Percentiles rank a stretch among this genome's conserved stretches.
Conservation (phyloP, 2,888 invertebrate genomes). For the Adela reaumurella region DNA sequence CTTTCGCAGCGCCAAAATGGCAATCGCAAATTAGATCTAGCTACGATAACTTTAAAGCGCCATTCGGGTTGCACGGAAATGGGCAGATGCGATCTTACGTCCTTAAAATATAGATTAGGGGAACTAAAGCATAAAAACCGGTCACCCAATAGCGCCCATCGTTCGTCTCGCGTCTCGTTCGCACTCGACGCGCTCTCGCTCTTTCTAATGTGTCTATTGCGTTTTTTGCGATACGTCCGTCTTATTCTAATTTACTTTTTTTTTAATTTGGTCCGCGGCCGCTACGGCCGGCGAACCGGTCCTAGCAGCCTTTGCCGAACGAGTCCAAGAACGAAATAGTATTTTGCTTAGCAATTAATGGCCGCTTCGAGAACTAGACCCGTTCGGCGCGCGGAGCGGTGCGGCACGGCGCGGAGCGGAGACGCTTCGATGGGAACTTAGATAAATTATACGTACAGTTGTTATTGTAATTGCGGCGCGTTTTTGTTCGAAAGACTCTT, state of each 20-base stretch:
- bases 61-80: not conserved
- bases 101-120: conserved; percentile 47
- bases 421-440: not conserved
- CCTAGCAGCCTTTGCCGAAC: not conserved
- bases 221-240: conserved; percentile 36
- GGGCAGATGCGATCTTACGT: not conserved
- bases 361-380: too few species aligned
- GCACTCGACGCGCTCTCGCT: conserved; percentile 24
- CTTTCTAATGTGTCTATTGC: conserved; percentile 48
- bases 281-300: not conserved
- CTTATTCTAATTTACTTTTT: conserved; percentile 39
- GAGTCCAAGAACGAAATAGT: not conserved
- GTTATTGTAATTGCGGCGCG: not conserved
- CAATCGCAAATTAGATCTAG: conserved; percentile 43
- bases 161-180: conserved; percentile 28
- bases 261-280: not conserved
- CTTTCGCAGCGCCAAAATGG: not conserved
- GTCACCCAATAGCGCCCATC: conserved; percentile 41
- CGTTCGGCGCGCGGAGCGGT: too few species aligned
- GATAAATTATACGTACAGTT: not conserved
- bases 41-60: conserved; percentile 33
- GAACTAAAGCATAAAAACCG: conserved; percentile 54
- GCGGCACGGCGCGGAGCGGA: not conserved
- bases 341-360: not conserved
- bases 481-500: not conserved